Evolutionary conservation across 2,113 vertebrate genomes (phyloP).

Genomic region (Gymnarchus niloticus): DNA sequence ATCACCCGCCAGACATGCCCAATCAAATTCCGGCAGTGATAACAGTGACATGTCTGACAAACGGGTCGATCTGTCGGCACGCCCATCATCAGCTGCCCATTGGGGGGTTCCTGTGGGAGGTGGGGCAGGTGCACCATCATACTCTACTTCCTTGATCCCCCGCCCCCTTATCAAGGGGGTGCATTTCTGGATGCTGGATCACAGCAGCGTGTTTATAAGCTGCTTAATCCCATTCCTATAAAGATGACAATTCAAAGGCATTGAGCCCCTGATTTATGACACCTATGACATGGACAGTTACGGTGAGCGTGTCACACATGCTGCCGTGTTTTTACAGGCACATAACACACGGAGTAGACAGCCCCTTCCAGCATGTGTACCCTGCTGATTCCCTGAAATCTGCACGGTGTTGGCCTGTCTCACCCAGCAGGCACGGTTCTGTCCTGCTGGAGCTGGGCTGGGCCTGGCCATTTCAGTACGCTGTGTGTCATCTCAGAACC

Average conservation of each 20-base stretch:
- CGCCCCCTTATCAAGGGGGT: neutral
- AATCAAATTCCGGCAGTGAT: neutral
- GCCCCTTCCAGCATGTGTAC: neutral
- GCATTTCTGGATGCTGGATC: neutral
- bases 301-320: neutral
- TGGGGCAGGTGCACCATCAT: too few relatives aligned
- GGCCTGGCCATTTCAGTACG: neutral
- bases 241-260: too few relatives aligned
- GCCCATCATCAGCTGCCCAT: neutral
- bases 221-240: neutral
- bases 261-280: too few relatives aligned
- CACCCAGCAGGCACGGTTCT: too few relatives aligned
- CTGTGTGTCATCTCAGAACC: too few relatives aligned
- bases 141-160: too few relatives aligned
- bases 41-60: neutral
- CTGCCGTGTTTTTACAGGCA: neutral
- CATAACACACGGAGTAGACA: too few relatives aligned
- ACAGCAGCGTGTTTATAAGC: neutral
- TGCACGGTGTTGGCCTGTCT: neutral
- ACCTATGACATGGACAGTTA: too few relatives aligned
- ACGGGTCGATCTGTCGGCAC: neutral
- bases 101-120: too few relatives aligned
- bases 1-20: too few relatives aligned
- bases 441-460: neutral
- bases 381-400: neutral